Percentiles rank a stretch among this genome's conserved stretches.
Conservation (phyloP, 2,888 invertebrate species). For the Rhaphigaster nebulosa region DNA sequence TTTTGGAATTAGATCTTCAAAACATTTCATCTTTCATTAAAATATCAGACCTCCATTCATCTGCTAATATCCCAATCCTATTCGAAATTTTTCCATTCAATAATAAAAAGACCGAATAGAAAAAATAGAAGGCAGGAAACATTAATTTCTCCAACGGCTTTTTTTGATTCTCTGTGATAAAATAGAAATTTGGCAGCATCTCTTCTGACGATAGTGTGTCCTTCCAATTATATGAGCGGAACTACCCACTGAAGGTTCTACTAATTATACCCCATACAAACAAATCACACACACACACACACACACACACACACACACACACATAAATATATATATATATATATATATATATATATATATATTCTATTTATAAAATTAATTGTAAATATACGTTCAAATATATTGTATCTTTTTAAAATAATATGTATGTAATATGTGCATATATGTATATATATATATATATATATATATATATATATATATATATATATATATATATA, state of each 20-base stretch:
- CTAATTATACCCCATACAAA: slow-evolving; percentile 26
- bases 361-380: background rate
- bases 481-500: too few relatives aligned
- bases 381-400: background rate
- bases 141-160: slow-evolving; percentile 16
- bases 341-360: background rate
- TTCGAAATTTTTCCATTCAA: background rate
- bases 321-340: background rate
- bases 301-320: too few relatives aligned
- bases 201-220: slow-evolving; percentile 7
- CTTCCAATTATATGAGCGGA: slow-evolving; percentile 37
- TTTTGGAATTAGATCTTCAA: background rate
- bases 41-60: background rate
- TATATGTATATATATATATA: too few relatives aligned
- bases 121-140: slow-evolving; percentile 4
- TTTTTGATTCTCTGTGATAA: slow-evolving; percentile 8
- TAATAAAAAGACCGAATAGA: background rate
- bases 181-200: slow-evolving; percentile 32
- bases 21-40: background rate
- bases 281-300: background rate
- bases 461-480: too few relatives aligned
- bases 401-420: too few relatives aligned
- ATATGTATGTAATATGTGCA: too few relatives aligned
- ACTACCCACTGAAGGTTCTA: background rate
- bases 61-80: background rate